Evolutionary conservation across 2,797 vertebrate species (phyloP), one percentile per base, ranked within the genome.

Genomic region (Delichon dasypus): DNA sequence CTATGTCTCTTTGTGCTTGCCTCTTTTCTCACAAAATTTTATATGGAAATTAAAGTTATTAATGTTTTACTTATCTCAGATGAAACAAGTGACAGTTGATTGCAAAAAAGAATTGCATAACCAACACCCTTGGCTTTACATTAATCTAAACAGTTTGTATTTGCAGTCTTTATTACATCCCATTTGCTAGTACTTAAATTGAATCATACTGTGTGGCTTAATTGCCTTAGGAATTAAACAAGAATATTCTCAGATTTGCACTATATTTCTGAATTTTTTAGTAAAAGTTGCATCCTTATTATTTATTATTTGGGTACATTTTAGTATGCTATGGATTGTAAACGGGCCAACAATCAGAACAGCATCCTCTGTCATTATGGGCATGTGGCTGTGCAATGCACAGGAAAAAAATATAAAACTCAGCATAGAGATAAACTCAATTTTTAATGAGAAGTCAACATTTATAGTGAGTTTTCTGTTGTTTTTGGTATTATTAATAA

Each of bases 371-470:
- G 65, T 47, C 38, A 2, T 22, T 42, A 51, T 25, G 32, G 36
- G 61, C 53, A 80, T 88, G 50, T 73, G n/a, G 73, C 76, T 72
- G 5, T 66, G 42, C 38, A 82, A 40, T 77, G 30, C 42, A 82
- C 25, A 61, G 50, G 79, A 86, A 89, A 91, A 91, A 48, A n/a
- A 66, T 89, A 82, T 85, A 90, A 75, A 74, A 86, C 25, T 50
- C 50, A 91, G 9, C 38, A 47, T 85, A 73, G 67, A 74, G 44
- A 91, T 38, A 93, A 95, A 65, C 74, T 70, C 10, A 72, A 17
- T 88, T 91, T 91, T 67, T 95, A 96, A 92, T 79, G 58, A 81
- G 36, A 96, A 94, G 2, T 48, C 84, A 97, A 74, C 26, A 73
- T 89, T 94, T 94, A 84, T 42, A 45, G 25, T 61, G 60, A 79